Evolutionary conservation across 2,797 vertebrate genomes (phyloP), one percentile per base, ranked within the genome.

Genomic region (Paratrypauchen microcephalus): DNA sequence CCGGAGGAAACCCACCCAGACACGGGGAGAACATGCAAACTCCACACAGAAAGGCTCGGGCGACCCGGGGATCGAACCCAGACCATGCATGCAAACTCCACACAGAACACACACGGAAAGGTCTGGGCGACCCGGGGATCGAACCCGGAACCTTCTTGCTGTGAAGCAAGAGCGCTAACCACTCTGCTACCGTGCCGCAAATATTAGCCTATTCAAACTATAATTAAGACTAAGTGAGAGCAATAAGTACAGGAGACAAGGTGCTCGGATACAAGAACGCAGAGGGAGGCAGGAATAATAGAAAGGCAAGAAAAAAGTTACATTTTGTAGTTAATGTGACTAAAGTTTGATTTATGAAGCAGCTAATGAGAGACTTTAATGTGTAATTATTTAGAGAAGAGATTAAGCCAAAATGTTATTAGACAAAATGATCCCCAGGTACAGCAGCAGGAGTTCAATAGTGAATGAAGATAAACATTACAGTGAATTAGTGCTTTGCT

Each of bases 201-300:
- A n/a, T n/a, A n/a, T 47, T 54, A 72, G 67, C 75, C 76, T 72
- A 76, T 71, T 87, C 80, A 68, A 70, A 75, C 77, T 41, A 32
- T 89, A 88, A 91, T 89, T 88, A 87, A 84, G 78, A 84, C 30
- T 26, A 83, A 86, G 86, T 69, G 77, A 86, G 78, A 71, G 83
- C 80, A 74, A 84, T 84, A 86, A 86, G 78, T 70, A 82, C 85
- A 87, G 81, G 75, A 79, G 64, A 87, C 80, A 71, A 78, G 82
- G 82, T 81, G 80, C 74, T 59, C 74, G 81, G 88, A 87, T 86
- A 50, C 69, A 56, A 66, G 16, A 80, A 86, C 73, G 77, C 79
- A 79, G 55, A 75, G 74, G 80, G 81, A 88, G 41, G 13, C 41
- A 45, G 78, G 80, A 74, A 65, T 81, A 86, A 84, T 84, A 86